Evolutionary conservation across 1,140 invertebrate species (phyloP), one percentile per base, ranked within the genome.

Genomic region (Drosophila nannoptera): DNA sequence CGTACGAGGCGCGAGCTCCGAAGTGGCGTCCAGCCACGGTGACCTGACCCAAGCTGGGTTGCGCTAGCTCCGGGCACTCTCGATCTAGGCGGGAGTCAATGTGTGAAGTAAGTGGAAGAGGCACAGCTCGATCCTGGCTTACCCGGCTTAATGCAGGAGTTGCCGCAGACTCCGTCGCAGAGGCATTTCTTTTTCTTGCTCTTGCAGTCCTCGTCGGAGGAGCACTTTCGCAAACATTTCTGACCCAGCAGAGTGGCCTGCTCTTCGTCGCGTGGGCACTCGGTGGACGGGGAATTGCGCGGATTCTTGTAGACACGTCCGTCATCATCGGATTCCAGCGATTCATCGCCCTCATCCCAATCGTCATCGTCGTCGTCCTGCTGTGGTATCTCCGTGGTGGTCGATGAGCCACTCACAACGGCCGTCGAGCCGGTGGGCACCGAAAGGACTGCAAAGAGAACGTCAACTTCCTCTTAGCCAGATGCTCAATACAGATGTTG

Each of bases 171-270:
- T 36, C 97, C 98, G 87, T 99, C 98, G 89, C 98, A 99, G 48
- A 98, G 91, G 88, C 98, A 99, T 86, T 96, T 96, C 90, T 98
- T 98, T 90, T 97, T 96, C 90, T 97, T 95, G 87, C 97, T 98
- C 90, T 98, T 98, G 90, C 98, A 99, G 87, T 99, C 97, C 82
- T 96, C 95, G 87, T 99, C 97, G 0, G 95, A 94, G 0, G 94
- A 96, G 89, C 98, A 99, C 89, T 98, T 97, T 67, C 97, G 93
- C 46, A 98, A 91, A 90, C 98, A 99, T 80, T 95, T 95, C 75
- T 97, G 95, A 4, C 94, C 94, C 88, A 93, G 77, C 4, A 88
- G 40, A 2, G 89, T 90, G 61, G 89, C 94, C 71, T 94, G 93
- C 66, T 92, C 94, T 87, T 97, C 95, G 80, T 97, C 95, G 4